Conservation (phyloP, 2,113 vertebrate species). For the Antennarius striatus region DNA sequence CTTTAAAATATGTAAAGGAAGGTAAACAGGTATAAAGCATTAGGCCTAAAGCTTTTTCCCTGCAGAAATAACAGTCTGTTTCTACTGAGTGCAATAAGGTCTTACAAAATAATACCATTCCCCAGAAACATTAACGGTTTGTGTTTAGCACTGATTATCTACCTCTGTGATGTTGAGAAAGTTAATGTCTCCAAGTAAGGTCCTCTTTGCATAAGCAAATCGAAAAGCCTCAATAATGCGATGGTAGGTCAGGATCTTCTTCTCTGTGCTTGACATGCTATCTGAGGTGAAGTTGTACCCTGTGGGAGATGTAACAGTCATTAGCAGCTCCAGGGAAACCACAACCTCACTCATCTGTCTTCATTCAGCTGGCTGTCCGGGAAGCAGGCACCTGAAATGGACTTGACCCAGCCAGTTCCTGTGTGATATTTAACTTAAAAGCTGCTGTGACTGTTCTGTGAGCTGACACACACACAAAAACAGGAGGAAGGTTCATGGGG, state of each 20-base stretch:
- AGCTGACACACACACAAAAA: constrained; percentile 30
- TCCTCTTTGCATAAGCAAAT: constrained; percentile 93
- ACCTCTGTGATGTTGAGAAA: constrained; percentile 87
- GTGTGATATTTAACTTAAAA: constrained; percentile 35
- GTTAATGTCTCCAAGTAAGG: constrained; percentile 85
- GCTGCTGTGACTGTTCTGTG: constrained; percentile 12
- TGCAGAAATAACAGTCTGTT: no score
- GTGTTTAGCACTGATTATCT: constrained; percentile 29
- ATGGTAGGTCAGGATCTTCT: constrained; percentile 89
- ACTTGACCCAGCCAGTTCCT: background rate
- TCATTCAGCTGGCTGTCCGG: background rate
- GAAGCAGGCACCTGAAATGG: constrained; percentile 13
- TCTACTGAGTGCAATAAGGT: no score
- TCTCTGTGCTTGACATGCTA: constrained; percentile 77
- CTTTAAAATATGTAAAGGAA: background rate
- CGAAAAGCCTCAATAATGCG: constrained; percentile 92
- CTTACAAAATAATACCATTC: background rate
- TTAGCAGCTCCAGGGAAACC: background rate
- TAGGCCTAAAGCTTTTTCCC: no score
- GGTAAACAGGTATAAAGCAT: no score
- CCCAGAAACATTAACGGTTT: background rate
- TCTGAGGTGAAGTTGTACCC: constrained; percentile 86
- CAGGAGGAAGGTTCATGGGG: background rate
- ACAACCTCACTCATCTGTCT: background rate
- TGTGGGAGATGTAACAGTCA: constrained; percentile 60